Evolutionary conservation across 2,113 vertebrate genomes (phyloP), one percentile per base, ranked within the genome.

Genomic region (Irena cyanogastra): DNA sequence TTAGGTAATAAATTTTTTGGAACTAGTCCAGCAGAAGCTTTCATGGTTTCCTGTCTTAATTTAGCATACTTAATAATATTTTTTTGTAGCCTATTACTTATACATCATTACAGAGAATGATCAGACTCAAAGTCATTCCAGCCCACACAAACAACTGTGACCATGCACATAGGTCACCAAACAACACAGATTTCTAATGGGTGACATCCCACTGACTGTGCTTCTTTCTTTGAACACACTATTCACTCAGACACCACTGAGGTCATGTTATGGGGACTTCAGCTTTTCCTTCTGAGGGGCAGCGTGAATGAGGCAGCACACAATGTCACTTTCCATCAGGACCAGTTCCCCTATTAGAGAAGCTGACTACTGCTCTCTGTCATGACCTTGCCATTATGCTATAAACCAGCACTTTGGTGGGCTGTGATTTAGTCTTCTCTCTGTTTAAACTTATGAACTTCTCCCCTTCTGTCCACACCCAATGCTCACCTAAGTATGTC

Each of bases 131-230:
- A 70, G 18, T 42, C 13, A 69, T 77, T 74, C 41, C 54, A 87
- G 64, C 8, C 20, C 66, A 81, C 56, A 82, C 30, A 83, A 57
- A 57, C 3, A 33, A 64, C 12, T 18, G 8, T 21, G 16, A 56
- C 6, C 19, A 71, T 5, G 47, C 35, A 56, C 0, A 1, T 10
- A 42, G 1, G 7, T 31, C 37, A 60, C 11, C 21, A 52, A 86
- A 42, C 13, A 37, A 31, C 16, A 59, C 4, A 26, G 19, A 53
- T 47, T 78, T 82, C 52, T 82, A 22, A 28, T 2, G 5, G 15
- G 9, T 45, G 35, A 27, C 3, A 4, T 39, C 35, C 31, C 1
- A 2, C 13, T 42, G 23, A 35, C 30, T 79, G 11, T 9, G 10
- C 15, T 19, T 61, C 59, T 50, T 44, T 35, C 47, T 45, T 37